A percentile compares a stretch with the other conserved stretches of the same genome.
These are phyloP conservation scores for Piscicola geometra DNA, from an alignment of 2,888 invertebrate genomes.

Conservation along the genomic window DNA sequence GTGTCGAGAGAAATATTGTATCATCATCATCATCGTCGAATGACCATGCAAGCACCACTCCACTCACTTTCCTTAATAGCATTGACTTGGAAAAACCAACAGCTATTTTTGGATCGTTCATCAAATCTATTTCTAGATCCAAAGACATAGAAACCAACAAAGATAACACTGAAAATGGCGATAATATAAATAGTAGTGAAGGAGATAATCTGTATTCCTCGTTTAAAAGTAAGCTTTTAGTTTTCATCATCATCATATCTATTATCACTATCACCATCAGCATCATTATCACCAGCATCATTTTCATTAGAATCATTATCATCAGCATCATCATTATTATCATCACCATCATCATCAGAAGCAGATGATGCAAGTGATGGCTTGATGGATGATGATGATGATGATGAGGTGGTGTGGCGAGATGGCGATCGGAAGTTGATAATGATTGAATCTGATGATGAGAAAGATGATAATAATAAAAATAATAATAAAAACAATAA, in stretches of 20 bases:
- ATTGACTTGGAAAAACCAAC: slow-evolving; percentile 2
- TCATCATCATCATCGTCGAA: too few relatives aligned
- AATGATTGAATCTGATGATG: not conserved
- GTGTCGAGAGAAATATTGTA: too few relatives aligned
- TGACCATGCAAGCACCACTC: too few relatives aligned
- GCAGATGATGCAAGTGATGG: not conserved
- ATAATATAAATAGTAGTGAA: not conserved
- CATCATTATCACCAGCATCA: too few relatives aligned
- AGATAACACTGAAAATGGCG: not conserved
- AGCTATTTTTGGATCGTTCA: not conserved
- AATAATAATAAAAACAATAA: not conserved
- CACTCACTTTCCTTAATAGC: too few relatives aligned
- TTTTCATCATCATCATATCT: too few relatives aligned
- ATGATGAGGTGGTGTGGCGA: not conserved
- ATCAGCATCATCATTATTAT: too few relatives aligned
- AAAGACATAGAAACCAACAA: not conserved
- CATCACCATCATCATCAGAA: too few relatives aligned
- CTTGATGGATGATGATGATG: not conserved
- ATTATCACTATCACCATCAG: too few relatives aligned
- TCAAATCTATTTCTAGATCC: not conserved
- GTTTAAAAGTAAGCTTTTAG: not conserved
- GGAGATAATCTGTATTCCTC: not conserved
- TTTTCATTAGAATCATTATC: too few relatives aligned
- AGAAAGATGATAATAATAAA: not conserved
- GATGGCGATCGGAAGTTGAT: not conserved